Percentiles rank a stretch among this genome's conserved stretches.
Conservation (phyloP, 2,797 vertebrate species). For the Australoheros facetus region DNA sequence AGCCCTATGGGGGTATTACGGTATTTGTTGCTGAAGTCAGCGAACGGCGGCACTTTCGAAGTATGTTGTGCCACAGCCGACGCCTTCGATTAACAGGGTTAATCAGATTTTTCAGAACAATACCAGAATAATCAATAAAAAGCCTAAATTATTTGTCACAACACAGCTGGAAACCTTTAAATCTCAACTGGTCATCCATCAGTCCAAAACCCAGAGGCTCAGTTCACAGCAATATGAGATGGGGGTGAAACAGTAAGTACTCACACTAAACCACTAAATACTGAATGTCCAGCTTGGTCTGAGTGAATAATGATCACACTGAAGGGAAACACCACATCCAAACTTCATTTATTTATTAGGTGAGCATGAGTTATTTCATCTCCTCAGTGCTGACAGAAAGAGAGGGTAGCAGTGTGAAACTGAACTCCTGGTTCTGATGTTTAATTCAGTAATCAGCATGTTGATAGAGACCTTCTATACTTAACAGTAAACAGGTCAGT, state of each 20-base stretch:
- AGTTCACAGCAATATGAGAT: background rate
- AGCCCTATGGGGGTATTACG: too few species aligned
- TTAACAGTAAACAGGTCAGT: background rate
- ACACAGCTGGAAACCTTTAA: background rate
- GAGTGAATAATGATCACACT: background rate
- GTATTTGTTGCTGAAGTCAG: too few species aligned
- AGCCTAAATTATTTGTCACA: background rate
- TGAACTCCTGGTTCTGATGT: background rate
- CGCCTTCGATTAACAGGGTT: too few species aligned
- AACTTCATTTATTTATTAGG: background rate
- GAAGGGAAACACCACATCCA: background rate
- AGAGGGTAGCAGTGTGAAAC: fast-evolving
- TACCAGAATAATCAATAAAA: background rate
- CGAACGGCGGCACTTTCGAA: too few species aligned
- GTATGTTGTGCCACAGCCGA: too few species aligned
- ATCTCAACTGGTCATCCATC: background rate
- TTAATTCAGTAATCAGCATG: background rate
- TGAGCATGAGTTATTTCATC: background rate
- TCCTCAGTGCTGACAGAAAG: background rate
- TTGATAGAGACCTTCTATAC: background rate
- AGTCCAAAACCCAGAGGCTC: background rate
- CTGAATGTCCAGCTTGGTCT: background rate
- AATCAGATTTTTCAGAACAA: background rate
- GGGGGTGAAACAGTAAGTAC: background rate
- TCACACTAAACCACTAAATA: background rate